Percentiles rank a stretch among this genome's conserved stretches.
phyloP scores from a whole-genome alignment of 1,140 invertebrate genomes.

The Caenorhabditis latens region DNA sequence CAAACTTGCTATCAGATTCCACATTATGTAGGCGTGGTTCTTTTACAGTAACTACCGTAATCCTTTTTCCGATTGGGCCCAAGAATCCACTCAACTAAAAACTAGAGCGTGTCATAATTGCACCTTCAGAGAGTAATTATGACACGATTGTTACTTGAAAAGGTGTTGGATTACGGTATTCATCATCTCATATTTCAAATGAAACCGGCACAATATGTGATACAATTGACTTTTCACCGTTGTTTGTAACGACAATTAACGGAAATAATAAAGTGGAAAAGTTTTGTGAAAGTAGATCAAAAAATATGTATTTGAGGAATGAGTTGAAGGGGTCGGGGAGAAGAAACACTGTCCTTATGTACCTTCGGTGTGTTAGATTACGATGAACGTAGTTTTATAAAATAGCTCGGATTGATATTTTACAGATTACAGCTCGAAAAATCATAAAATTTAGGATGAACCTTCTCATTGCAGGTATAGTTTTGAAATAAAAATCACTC shows the following conservation, averaged over 20 bases:
- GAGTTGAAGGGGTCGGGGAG: too few relatives aligned
- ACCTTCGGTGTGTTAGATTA: too few relatives aligned
- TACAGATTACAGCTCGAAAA: too few relatives aligned
- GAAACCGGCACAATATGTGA: slow-evolving; percentile 41
- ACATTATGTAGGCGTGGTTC: too few relatives aligned
- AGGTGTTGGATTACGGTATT: slow-evolving; percentile 30
- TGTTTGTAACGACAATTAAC: not conserved
- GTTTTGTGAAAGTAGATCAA: not conserved
- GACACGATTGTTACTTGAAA: slow-evolving; percentile 2
- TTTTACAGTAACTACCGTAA: not conserved
- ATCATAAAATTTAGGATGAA: too few relatives aligned
- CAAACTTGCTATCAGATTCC: too few relatives aligned
- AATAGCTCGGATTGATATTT: too few relatives aligned
- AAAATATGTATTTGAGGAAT: too few relatives aligned
- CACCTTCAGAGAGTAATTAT: slow-evolving; percentile 30
- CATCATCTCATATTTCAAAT: slow-evolving; percentile 42
- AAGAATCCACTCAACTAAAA: not conserved
- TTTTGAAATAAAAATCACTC: too few relatives aligned
- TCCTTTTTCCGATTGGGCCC: not conserved
- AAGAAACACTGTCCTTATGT: too few relatives aligned
- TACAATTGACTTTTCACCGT: slow-evolving; percentile 24
- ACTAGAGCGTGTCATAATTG: not conserved
- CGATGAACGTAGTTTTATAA: too few relatives aligned
- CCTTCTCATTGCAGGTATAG: too few relatives aligned
- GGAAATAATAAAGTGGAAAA: slow-evolving; percentile 10